These are phyloP conservation scores for Volucella zonaria DNA, from an alignment of 2,888 invertebrate genomes.

Conservation along the genomic window DNA sequence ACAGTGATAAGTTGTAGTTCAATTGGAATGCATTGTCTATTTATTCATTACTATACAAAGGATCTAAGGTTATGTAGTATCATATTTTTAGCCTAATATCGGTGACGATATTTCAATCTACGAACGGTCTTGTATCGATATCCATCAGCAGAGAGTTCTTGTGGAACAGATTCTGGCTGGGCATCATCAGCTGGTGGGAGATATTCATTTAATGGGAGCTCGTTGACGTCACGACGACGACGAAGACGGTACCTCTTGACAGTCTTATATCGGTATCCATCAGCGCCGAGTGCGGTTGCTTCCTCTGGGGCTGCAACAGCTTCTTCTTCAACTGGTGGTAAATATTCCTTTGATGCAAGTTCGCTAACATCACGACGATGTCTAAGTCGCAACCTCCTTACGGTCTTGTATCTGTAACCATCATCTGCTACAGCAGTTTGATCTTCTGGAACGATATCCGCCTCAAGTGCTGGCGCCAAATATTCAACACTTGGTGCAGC, in stretches of 20 bases:
- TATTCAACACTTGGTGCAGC: constrained; percentile 58
- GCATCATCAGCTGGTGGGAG: constrained; percentile 55
- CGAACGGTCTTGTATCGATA: constrained; percentile 77
- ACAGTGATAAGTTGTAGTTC: no score
- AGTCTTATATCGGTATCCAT: constrained; percentile 74
- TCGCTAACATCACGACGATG: constrained; percentile 58
- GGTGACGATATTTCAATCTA: constrained; percentile 76
- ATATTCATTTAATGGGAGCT: constrained; percentile 74
- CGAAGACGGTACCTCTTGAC: constrained; percentile 54
- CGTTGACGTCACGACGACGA: constrained; percentile 77
- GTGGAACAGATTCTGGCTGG: constrained; percentile 60
- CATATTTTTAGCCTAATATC: constrained; percentile 33
- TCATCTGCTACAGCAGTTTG: constrained; percentile 25
- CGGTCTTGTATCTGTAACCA: constrained; percentile 57
- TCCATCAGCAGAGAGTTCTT: constrained; percentile 74
- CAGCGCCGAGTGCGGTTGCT: constrained; percentile 45
- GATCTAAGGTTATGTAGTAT: no score
- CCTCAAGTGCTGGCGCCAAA: constrained; percentile 74
- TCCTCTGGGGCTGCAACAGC: not conserved
- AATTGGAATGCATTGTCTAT: no score
- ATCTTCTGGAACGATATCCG: constrained; percentile 42
- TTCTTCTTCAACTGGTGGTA: constrained; percentile 53
- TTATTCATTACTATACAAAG: no score
- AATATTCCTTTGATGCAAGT: constrained; percentile 41
- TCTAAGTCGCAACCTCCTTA: constrained; percentile 29